phyloP scores from a whole-genome alignment of 2,888 invertebrate species.

The Dryocosmus kuriphilus region DNA sequence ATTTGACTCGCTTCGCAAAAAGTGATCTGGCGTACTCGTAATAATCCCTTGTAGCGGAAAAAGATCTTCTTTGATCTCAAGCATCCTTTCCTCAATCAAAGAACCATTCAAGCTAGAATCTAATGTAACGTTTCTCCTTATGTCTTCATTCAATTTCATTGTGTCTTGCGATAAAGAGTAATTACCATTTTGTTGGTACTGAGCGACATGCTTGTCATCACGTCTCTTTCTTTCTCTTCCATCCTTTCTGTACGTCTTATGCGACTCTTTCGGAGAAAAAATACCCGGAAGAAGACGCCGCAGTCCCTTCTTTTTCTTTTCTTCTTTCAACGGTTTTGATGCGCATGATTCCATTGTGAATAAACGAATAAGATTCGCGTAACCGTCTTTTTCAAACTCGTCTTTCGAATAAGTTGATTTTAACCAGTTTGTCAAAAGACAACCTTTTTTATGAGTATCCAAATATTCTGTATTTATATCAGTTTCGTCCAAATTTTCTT shows the following conservation, averaged over 20 bases:
- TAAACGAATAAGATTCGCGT: constrained; percentile 70
- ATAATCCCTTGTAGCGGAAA: constrained; percentile 69
- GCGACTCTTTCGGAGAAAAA: constrained; percentile 73
- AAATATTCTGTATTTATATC: background rate
- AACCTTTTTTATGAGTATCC: background rate
- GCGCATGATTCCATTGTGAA: constrained; percentile 71
- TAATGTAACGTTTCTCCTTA: constrained; percentile 71
- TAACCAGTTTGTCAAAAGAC: background rate
- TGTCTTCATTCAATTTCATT: constrained; percentile 74
- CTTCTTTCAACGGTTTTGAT: constrained; percentile 75
- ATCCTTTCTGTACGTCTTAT: constrained; percentile 69
- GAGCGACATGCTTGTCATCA: constrained; percentile 69
- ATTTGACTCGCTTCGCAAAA: constrained; percentile 59
- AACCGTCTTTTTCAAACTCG: constrained; percentile 64
- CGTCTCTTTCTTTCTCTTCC: constrained; percentile 67
- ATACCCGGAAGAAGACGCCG: constrained; percentile 70
- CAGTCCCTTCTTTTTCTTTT: constrained; percentile 71
- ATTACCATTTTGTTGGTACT: constrained; percentile 73
- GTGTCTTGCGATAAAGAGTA: constrained; percentile 73
- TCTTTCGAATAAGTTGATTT: background rate
- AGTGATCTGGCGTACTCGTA: constrained; percentile 71
- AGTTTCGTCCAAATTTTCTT: background rate
- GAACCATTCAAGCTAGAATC: constrained; percentile 71
- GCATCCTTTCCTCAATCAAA: constrained; percentile 70
- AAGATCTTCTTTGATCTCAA: constrained; percentile 72